These are phyloP conservation scores for Erynnis tages DNA, from an alignment of 2,888 invertebrate species.

Conservation along the genomic window DNA sequence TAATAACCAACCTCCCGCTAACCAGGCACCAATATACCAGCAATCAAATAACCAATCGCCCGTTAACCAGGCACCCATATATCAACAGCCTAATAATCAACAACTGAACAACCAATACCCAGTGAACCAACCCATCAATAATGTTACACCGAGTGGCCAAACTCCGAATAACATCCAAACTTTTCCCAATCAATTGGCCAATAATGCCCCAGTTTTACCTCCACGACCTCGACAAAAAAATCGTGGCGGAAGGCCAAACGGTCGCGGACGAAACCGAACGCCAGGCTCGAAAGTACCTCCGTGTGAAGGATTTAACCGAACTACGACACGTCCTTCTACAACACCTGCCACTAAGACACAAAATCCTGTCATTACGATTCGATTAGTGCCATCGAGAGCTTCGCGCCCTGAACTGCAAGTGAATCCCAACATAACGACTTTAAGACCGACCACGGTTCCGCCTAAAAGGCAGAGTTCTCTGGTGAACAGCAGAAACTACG, in stretches of 20 bases:
- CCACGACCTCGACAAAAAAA: constrained; percentile 12
- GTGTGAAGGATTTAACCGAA: constrained; percentile 6
- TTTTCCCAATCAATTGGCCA: neutral
- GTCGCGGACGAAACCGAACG: constrained; percentile 1
- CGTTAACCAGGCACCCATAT: neutral
- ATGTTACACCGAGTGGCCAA: neutral
- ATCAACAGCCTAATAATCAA: neutral
- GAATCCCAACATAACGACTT: constrained; percentile 44
- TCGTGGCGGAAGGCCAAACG: neutral
- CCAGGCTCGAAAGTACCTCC: constrained; percentile 1
- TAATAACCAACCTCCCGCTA: constrained; percentile 3
- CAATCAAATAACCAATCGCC: neutral
- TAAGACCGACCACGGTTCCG: constrained; percentile 44
- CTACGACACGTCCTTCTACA: constrained; percentile 14
- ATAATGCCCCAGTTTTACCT: neutral
- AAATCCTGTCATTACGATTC: constrained; percentile 49
- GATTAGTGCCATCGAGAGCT: constrained; percentile 59
- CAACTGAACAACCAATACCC: constrained; percentile 4
- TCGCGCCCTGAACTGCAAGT: constrained; percentile 62
- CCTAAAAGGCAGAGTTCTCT: constrained; percentile 42
- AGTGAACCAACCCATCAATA: neutral
- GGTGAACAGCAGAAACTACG: constrained; percentile 47
- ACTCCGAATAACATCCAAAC: neutral
- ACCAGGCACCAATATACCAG: neutral
- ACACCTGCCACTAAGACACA: constrained; percentile 15